phyloP scores from a whole-genome alignment of 1,140 invertebrate genomes.

The Apolygus lucorum region DNA sequence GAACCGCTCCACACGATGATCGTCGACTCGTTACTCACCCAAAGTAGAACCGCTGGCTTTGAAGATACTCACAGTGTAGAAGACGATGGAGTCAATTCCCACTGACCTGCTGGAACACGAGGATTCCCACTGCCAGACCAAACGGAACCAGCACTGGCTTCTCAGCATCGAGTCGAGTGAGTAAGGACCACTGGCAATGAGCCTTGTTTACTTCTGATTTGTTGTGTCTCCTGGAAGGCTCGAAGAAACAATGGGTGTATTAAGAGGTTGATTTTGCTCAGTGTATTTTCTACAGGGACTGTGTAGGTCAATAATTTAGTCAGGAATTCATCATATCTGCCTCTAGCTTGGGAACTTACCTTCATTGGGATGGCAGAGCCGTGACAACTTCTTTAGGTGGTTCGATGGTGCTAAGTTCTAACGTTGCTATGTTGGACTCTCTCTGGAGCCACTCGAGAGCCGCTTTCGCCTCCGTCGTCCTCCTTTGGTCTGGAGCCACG shows the following conservation, averaged over 20 bases:
- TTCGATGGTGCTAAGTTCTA: slow-evolving; percentile 28
- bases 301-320: no score
- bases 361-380: not conserved
- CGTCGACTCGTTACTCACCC: slow-evolving; percentile 48
- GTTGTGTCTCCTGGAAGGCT: slow-evolving; percentile 6
- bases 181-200: slow-evolving; percentile 18
- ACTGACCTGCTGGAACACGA: slow-evolving; percentile 53
- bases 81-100: slow-evolving; percentile 61
- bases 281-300: no score
- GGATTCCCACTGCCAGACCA: slow-evolving; percentile 42
- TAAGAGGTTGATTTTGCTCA: no score
- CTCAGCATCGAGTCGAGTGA: slow-evolving; percentile 17
- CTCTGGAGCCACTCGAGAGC: slow-evolving; percentile 43
- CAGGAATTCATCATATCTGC: no score
- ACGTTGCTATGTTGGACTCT: slow-evolving; percentile 14
- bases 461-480: slow-evolving; percentile 42
- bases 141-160: slow-evolving; percentile 37
- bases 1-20: slow-evolving; percentile 53
- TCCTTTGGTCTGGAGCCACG: slow-evolving; percentile 44
- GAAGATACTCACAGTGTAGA: slow-evolving; percentile 60
- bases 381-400: slow-evolving; percentile 16
- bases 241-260: no score
- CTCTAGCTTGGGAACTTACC: no score
- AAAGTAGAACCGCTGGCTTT: slow-evolving; percentile 47
- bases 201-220: not conserved